Conservation (phyloP, 2,888 invertebrate genomes). For the Chrysolina haemoptera region DNA sequence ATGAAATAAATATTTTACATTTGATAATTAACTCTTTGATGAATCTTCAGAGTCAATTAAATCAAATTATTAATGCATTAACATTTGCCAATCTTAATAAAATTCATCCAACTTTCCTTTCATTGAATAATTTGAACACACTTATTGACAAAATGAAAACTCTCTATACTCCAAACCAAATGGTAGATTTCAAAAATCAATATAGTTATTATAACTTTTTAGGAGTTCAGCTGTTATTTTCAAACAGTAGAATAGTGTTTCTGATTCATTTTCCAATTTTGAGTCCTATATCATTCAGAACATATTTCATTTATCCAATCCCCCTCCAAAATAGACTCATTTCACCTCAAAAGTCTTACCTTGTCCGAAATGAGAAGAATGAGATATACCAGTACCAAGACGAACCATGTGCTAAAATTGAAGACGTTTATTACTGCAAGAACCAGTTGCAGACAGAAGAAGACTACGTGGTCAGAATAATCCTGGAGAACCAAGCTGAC, state of each 20-base stretch:
- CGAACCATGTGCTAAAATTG: not conserved
- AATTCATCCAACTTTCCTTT: not conserved
- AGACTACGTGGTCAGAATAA: not conserved
- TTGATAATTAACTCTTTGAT: not conserved
- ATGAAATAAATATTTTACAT: not conserved
- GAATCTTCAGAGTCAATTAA: not conserved
- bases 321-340: too few species aligned
- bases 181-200: not conserved
- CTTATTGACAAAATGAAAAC: not conserved
- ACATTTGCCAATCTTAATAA: not conserved
- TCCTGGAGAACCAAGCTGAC: not conserved
- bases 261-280: not conserved
- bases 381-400: not conserved
- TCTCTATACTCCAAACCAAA: not conserved
- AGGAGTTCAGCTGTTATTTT: not conserved
- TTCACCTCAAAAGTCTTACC: too few species aligned
- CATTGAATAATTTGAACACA: not conserved
- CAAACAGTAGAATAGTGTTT: not conserved
- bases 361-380: not conserved
- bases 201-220: not conserved
- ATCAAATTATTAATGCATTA: not conserved
- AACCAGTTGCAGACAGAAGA: not conserved
- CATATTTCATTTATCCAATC: too few species aligned
- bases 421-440: not conserved
- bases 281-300: too few species aligned